Evolutionary conservation across 2,797 vertebrate genomes (phyloP).

Genomic region (Sebastes glaucus): DNA sequence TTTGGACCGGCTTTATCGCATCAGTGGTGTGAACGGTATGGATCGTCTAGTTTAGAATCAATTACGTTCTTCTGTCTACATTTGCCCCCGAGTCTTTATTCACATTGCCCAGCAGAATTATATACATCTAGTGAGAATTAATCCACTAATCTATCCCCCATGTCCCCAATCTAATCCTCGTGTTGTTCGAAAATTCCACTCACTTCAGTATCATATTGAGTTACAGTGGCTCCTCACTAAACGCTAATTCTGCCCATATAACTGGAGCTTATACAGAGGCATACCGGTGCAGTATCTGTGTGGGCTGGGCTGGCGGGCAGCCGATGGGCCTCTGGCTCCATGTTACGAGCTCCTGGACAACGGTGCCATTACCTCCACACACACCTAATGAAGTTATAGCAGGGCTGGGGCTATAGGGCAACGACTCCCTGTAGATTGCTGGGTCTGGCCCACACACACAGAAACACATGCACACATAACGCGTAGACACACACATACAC

Average conservation of each 20-base stretch:
- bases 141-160: conserved; percentile 43
- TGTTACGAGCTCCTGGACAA: conserved; percentile 78
- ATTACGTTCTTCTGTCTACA: conserved; percentile 47
- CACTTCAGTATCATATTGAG: conserved; percentile 43
- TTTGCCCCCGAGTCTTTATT: conserved; percentile 50
- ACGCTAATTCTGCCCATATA: conserved; percentile 43
- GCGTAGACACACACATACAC: conserved; percentile 8
- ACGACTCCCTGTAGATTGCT: conserved; percentile 74
- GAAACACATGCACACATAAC: conserved; percentile 35
- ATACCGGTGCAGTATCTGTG: conserved; percentile 69
- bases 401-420: conserved; percentile 71
- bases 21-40: conserved; percentile 75
- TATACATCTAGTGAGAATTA: conserved; percentile 31
- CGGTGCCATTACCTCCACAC: conserved; percentile 75
- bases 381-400: conserved; percentile 84
- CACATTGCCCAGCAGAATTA: conserved; percentile 36
- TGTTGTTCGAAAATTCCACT: conserved; percentile 40
- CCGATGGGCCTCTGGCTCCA: conserved; percentile 71
- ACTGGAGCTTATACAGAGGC: conserved; percentile 29
- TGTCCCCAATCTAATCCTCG: conserved; percentile 20
- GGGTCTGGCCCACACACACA: conserved; percentile 71
- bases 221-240: conserved; percentile 37
- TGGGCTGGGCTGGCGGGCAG: conserved; percentile 66
- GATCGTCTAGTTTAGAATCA: conserved; percentile 64
- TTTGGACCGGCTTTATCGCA: conserved; percentile 63